phyloP scores from a whole-genome alignment of 1,140 invertebrate genomes.

The Phenacoccus solenopsis region DNA sequence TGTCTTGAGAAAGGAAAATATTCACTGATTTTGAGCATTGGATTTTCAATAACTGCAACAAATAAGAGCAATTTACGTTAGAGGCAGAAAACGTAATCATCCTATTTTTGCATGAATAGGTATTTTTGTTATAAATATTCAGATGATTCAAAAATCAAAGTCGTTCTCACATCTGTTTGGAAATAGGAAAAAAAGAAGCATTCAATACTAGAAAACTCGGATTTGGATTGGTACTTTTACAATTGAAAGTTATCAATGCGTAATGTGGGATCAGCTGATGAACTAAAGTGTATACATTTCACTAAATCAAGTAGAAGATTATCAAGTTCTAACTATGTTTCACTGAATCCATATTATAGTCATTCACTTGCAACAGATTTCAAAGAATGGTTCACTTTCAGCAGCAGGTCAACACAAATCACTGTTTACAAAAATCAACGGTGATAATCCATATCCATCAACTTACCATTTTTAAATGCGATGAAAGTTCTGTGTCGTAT shows the following conservation, averaged over 20 bases:
- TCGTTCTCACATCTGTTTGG: no score
- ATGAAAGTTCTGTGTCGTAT: slow-evolving; percentile 12
- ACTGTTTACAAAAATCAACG: neutral
- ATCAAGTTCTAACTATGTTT: no score
- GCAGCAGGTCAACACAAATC: neutral
- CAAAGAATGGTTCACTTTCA: neutral
- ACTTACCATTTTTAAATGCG: slow-evolving; percentile 13
- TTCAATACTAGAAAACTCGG: no score
- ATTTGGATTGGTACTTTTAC: no score
- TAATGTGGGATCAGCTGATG: neutral
- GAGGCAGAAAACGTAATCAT: neutral
- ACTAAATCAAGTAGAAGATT: neutral
- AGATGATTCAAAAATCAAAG: neutral
- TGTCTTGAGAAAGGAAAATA: slow-evolving; percentile 13
- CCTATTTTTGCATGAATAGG: neutral
- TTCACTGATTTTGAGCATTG: slow-evolving; percentile 17
- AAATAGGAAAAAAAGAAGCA: no score
- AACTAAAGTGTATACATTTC: neutral
- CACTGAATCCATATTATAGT: no score
- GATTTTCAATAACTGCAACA: slow-evolving; percentile 11
- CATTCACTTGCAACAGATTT: no score
- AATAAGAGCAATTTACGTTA: neutral
- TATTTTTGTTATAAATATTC: neutral
- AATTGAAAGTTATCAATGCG: no score
- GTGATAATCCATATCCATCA: neutral